Evolutionary conservation across 2,888 invertebrate species (phyloP).

Genomic region (Pegoplata infirma): DNA sequence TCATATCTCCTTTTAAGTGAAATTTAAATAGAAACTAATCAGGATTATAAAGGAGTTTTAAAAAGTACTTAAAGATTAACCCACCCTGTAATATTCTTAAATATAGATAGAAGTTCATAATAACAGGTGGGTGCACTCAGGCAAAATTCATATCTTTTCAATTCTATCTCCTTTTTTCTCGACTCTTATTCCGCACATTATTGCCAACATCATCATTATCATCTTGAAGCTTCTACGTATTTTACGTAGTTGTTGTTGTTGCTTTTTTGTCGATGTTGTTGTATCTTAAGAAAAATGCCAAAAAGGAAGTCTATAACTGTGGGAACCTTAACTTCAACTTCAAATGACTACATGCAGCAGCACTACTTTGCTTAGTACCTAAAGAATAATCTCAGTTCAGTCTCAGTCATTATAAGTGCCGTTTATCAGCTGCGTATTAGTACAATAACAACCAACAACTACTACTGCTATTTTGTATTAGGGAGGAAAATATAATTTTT

Average conservation of each 20-base stretch:
- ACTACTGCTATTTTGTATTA: too few species aligned
- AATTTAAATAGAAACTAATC: background rate
- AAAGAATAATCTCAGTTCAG: slow-evolving; percentile 53
- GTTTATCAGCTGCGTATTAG: slow-evolving; percentile 46
- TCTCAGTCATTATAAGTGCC: slow-evolving; percentile 29
- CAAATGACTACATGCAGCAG: too few species aligned
- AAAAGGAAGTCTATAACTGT: slow-evolving; percentile 63
- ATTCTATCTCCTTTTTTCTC: slow-evolving; percentile 29
- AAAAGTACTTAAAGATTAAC: slow-evolving; percentile 18
- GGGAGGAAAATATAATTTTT: background rate
- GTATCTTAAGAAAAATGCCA: slow-evolving; percentile 30
- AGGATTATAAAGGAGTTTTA: background rate
- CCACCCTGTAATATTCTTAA: slow-evolving; percentile 42
- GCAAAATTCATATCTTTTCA: slow-evolving; percentile 39
- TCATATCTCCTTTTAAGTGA: background rate
- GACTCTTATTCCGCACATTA: slow-evolving; percentile 47
- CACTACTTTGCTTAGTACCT: slow-evolving; percentile 29
- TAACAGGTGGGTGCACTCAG: slow-evolving; percentile 64
- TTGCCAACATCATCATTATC: slow-evolving; percentile 13
- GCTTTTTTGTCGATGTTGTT: background rate
- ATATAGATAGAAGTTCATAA: slow-evolving; percentile 12
- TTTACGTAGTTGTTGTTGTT: background rate
- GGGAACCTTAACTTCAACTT: slow-evolving; percentile 54
- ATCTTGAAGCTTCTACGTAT: background rate
- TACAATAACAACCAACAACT: background rate